phyloP scores from a whole-genome alignment of 2,797 vertebrate genomes.

The Chaenodraco wilsoni region DNA sequence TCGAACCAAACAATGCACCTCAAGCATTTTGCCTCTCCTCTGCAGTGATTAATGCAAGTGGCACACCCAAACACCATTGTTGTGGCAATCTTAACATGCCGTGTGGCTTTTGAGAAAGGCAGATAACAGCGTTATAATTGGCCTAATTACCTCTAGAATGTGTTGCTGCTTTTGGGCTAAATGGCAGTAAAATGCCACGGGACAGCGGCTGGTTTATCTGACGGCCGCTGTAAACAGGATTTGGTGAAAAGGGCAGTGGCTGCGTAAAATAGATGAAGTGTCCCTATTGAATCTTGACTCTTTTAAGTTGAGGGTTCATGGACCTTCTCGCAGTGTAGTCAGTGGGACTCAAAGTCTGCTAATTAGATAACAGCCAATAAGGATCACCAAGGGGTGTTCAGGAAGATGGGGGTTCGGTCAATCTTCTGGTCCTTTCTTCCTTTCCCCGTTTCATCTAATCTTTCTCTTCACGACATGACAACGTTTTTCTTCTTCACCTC shows the following conservation, averaged over 20 bases:
- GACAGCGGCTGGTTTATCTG: constrained; percentile 47
- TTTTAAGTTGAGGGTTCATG: constrained; percentile 48
- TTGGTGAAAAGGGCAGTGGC: constrained; percentile 64
- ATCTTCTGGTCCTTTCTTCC: constrained; percentile 23
- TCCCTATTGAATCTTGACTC: constrained; percentile 36
- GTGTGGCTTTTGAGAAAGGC: constrained; percentile 52
- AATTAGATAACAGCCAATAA: constrained; percentile 56
- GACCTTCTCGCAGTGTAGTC: constrained; percentile 51
- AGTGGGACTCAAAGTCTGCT: constrained; percentile 60
- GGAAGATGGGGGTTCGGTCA: constrained; percentile 39
- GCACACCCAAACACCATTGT: constrained; percentile 39
- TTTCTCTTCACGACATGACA: constrained; percentile 26
- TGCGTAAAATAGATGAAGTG: constrained; percentile 44
- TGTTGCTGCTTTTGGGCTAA: constrained; percentile 66
- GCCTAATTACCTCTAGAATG: constrained; percentile 69
- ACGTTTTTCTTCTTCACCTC: constrained; percentile 21
- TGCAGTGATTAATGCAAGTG: constrained; percentile 61
- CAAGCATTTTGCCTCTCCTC: constrained; percentile 30
- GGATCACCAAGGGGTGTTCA: constrained; percentile 47
- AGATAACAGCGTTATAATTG: constrained; percentile 70
- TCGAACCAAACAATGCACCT: constrained; percentile 34
- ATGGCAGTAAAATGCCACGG: constrained; percentile 75
- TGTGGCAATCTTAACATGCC: constrained; percentile 45
- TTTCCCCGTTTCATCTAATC: constrained; percentile 29
- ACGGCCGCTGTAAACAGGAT: constrained; percentile 65